A percentile compares a stretch with the other conserved stretches of the same genome.
phyloP scores from a whole-genome alignment of 2,113 vertebrate genomes.

The Cyphomyrus discorhynchus region DNA sequence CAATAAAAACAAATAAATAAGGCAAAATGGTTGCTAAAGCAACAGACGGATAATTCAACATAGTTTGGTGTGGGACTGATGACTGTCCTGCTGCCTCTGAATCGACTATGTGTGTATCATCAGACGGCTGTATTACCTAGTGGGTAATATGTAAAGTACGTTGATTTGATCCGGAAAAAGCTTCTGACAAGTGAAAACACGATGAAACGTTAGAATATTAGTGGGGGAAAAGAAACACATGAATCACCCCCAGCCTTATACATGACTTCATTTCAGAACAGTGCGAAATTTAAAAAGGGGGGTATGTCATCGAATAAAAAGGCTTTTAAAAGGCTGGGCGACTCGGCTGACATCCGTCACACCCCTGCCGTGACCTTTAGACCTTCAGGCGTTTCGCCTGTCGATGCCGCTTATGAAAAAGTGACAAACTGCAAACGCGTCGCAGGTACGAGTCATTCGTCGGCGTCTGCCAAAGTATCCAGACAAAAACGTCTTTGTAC shows the following conservation, averaged over 20 bases:
- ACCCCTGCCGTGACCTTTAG: constrained; percentile 29
- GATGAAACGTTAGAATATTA: constrained; percentile 59
- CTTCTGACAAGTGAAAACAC: constrained; percentile 58
- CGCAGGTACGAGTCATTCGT: constrained; percentile 50
- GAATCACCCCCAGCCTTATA: constrained; percentile 43
- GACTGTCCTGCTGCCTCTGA: neutral
- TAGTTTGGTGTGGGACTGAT: neutral
- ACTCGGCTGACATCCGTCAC: constrained; percentile 44
- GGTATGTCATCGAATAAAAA: constrained; percentile 49
- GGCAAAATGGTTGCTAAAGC: neutral
- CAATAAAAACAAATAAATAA: neutral
- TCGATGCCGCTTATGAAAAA: constrained; percentile 59
- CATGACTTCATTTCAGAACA: constrained; percentile 53
- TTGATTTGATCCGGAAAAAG: constrained; percentile 21
- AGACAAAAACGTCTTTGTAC: constrained; percentile 45
- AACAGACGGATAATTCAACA: neutral
- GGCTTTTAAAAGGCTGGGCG: constrained; percentile 37
- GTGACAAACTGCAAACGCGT: constrained; percentile 48
- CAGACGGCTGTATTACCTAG: neutral
- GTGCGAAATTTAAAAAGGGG: constrained; percentile 29
- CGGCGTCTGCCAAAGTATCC: constrained; percentile 39
- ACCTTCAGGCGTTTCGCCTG: constrained; percentile 38
- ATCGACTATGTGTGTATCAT: neutral
- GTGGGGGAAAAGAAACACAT: constrained; percentile 41
- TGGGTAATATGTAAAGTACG: neutral